Evolutionary conservation across 2,888 invertebrate species (phyloP).

Genomic region (Lithophane semibrunnea): DNA sequence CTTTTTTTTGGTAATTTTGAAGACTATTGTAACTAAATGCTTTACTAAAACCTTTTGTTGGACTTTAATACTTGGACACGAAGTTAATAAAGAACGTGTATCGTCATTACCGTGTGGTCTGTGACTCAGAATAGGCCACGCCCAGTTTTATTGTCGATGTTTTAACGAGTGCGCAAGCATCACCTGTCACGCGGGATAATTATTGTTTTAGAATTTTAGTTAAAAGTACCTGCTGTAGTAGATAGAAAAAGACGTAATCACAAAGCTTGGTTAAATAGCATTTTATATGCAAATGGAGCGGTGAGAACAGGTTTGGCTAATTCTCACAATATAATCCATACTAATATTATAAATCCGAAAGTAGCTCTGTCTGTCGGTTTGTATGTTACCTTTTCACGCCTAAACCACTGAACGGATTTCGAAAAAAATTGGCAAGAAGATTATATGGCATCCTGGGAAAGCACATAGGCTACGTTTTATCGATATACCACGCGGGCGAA

Average conservation of each 20-base stretch:
- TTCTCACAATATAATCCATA: not conserved
- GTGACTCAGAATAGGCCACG: conserved; percentile 14
- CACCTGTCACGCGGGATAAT: conserved; percentile 21
- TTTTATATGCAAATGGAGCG: not conserved
- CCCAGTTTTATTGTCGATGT: conserved; percentile 17
- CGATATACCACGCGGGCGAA: no score
- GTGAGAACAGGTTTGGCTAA: not conserved
- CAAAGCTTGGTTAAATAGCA: not conserved
- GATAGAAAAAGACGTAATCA: not conserved
- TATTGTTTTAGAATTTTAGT: not conserved
- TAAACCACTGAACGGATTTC: no score
- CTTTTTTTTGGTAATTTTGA: conserved; percentile 50
- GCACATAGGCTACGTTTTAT: no score
- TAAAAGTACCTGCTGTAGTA: not conserved
- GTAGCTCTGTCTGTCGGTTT: no score
- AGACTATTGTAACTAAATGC: conserved; percentile 44
- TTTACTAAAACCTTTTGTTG: conserved; percentile 49
- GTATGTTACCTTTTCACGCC: no score
- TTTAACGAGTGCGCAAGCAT: not conserved
- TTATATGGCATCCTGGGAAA: no score
- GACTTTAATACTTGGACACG: conserved; percentile 37
- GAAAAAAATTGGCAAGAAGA: no score
- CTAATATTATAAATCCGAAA: no score
- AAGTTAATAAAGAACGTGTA: conserved; percentile 44
- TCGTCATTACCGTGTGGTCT: conserved; percentile 29